These are phyloP conservation scores for Phaonia tiefii DNA, from an alignment of 2,888 invertebrate species.

Conservation along the genomic window DNA sequence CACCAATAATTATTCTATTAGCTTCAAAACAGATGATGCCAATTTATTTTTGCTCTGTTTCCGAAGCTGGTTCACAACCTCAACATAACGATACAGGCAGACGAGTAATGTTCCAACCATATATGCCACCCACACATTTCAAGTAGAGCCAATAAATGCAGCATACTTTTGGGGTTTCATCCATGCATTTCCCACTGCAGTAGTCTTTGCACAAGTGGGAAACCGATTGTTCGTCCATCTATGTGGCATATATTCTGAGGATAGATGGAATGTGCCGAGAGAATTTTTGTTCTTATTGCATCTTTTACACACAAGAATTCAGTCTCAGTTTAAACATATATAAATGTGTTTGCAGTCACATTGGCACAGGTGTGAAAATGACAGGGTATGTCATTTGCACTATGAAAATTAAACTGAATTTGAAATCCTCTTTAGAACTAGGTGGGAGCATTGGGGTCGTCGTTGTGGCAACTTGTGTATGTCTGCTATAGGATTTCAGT, in stretches of 20 bases:
- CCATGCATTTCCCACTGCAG: too few relatives aligned
- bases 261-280: background rate
- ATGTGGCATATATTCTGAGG: background rate
- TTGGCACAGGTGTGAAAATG: slow-evolving; percentile 49
- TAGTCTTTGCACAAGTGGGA: background rate
- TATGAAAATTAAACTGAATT: slow-evolving; percentile 41
- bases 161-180: slow-evolving; percentile 12
- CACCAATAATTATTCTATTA: slow-evolving; percentile 3
- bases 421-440: slow-evolving; percentile 1
- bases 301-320: background rate
- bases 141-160: background rate
- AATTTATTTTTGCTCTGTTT: background rate
- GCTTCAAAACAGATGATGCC: slow-evolving; percentile 15
- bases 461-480: background rate
- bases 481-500: slow-evolving; percentile 15
- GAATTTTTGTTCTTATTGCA: background rate
- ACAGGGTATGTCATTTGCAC: slow-evolving; percentile 41
- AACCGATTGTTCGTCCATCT: background rate
- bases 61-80: background rate
- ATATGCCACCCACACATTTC: too few relatives aligned
- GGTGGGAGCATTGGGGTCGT: background rate
- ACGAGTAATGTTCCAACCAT: background rate
- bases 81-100: too few relatives aligned
- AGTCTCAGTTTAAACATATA: background rate
- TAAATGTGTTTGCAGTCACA: background rate